These are phyloP conservation scores for Crepidodera aurea DNA, from an alignment of 2,888 invertebrate species.

Conservation along the genomic window DNA sequence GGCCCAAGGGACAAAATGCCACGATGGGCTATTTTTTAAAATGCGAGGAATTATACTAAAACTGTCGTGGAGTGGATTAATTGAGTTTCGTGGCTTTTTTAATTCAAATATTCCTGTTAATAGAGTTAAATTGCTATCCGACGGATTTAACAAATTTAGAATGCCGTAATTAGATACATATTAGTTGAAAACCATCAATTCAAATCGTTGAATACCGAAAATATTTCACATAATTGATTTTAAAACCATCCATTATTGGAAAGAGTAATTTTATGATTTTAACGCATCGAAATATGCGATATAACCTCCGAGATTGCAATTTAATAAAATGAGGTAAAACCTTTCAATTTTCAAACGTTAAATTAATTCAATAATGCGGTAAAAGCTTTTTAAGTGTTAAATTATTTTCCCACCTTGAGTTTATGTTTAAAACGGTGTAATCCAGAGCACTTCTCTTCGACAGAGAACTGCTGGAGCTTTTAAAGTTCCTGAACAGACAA, in stretches of 20 bases:
- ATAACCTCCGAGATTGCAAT: conserved; percentile 13
- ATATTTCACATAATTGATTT: not conserved
- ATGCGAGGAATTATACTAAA: not conserved
- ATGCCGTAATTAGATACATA: not conserved
- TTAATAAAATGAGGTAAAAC: conserved; percentile 26
- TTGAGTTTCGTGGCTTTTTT: not conserved
- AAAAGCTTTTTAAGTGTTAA: conserved; percentile 53
- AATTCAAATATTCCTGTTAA: too few species aligned
- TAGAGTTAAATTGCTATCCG: too few species aligned
- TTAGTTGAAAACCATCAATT: not conserved
- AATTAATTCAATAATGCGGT: conserved; percentile 44
- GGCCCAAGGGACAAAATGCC: conserved; percentile 7
- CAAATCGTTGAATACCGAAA: not conserved
- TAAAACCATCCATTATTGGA: not conserved
- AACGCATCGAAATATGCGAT: conserved; percentile 4
- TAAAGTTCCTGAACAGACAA: conserved; percentile 41
- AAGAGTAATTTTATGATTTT: not conserved
- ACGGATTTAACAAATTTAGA: too few species aligned
- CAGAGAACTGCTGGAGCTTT: conserved; percentile 45
- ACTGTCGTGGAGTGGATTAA: not conserved
- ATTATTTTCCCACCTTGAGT: conserved; percentile 47
- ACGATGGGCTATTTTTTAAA: conserved; percentile 19
- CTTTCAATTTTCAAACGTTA: conserved; percentile 38
- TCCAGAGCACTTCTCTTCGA: conserved; percentile 49
- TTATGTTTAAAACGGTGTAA: conserved; percentile 50